Percentiles rank a stretch among this genome's conserved stretches.
These are phyloP conservation scores for Crematogaster levior DNA, from an alignment of 2,888 invertebrate genomes.

Conservation along the genomic window DNA sequence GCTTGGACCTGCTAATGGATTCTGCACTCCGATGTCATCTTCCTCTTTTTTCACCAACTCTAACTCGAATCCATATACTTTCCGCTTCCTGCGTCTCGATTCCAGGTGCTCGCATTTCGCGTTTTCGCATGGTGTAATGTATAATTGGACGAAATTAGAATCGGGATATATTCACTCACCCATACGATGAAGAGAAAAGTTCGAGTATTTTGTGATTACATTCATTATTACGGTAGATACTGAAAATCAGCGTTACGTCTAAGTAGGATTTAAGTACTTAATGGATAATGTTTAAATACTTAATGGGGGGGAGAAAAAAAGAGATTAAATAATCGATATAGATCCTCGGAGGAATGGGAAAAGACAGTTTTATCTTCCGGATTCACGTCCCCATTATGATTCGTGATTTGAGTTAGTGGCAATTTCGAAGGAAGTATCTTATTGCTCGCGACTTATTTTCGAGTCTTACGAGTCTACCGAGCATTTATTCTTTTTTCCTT, in stretches of 20 bases:
- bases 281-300: slow-evolving; percentile 27
- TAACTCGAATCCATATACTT: slow-evolving; percentile 59
- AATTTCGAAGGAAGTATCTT: neutral
- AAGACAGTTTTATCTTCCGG: neutral
- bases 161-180: neutral
- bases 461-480: neutral
- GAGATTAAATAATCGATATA: neutral
- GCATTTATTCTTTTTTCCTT: neutral
- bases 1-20: slow-evolving; percentile 80
- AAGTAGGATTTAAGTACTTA: slow-evolving; percentile 7
- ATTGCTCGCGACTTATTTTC: slow-evolving; percentile 27
- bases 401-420: slow-evolving; percentile 6
- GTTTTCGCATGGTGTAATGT: slow-evolving; percentile 45
- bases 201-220: neutral
- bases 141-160: slow-evolving; percentile 57
- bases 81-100: slow-evolving; percentile 36
- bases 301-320: neutral
- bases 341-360: neutral
- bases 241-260: neutral
- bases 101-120: slow-evolving; percentile 50
- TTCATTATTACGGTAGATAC: neutral
- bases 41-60: slow-evolving; percentile 42
- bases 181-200: neutral
- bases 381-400: neutral
- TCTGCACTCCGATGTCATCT: slow-evolving; percentile 74